Percentiles rank a stretch among this genome's conserved stretches.
Conservation (phyloP, 2,888 invertebrate species). For the Rotaria macrura region DNA sequence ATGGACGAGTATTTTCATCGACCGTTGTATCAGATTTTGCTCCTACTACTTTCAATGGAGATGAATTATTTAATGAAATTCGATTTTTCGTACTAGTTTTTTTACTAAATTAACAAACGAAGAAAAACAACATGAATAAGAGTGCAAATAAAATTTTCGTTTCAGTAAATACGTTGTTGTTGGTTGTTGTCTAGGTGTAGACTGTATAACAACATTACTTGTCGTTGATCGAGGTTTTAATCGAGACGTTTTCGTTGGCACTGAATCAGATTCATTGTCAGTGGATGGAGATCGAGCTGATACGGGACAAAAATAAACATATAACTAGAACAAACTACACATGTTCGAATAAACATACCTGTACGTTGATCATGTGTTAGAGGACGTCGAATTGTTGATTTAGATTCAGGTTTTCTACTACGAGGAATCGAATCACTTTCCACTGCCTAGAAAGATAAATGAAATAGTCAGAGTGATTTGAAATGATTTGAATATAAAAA, state of each 20-base stretch:
- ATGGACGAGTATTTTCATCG: background rate
- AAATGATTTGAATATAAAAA: too few species aligned
- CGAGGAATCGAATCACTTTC: background rate
- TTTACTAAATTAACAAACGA: constrained; percentile 14
- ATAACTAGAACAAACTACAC: background rate
- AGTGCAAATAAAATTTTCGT: too few species aligned
- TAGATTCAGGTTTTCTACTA: background rate
- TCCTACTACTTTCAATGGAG: background rate
- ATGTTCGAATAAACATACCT: background rate
- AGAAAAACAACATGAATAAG: too few species aligned
- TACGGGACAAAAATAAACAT: too few species aligned
- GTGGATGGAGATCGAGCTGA: background rate
- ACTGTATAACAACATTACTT: background rate
- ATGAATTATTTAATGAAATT: background rate
- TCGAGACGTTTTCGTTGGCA: background rate
- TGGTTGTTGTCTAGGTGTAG: background rate
- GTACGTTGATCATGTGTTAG: background rate
- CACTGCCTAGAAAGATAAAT: background rate
- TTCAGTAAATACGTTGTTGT: background rate
- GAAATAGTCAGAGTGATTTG: background rate
- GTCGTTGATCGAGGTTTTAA: background rate
- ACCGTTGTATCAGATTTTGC: background rate
- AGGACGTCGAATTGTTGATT: background rate
- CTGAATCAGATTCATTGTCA: background rate
- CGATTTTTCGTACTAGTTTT: background rate